A percentile compares a stretch with the other conserved stretches of the same genome.
Evolutionary conservation across 2,888 invertebrate genomes (phyloP).

Genomic region (Isoperla grammatica): DNA sequence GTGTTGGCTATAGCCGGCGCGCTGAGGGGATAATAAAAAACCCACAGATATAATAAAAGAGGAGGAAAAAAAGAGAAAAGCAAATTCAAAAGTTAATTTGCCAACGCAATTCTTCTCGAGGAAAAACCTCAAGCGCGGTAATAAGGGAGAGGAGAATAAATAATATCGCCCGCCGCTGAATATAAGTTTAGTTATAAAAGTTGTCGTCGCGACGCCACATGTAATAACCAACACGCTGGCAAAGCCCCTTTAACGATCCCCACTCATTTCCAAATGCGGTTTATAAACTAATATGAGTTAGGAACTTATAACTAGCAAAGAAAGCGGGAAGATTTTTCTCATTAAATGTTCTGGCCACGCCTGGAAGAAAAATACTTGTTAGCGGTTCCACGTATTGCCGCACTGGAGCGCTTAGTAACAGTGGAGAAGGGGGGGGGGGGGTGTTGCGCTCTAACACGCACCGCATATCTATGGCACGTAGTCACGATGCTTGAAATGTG

Average conservation of each 20-base stretch:
- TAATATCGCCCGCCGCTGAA: background rate
- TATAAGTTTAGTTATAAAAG: conserved; percentile 6
- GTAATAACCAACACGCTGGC: conserved; percentile 4
- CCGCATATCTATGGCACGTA: no score
- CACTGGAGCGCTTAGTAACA: background rate
- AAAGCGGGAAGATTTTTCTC: background rate
- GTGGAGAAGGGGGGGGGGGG: background rate
- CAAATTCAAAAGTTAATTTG: conserved; percentile 29
- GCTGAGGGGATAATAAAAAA: background rate
- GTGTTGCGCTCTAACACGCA: background rate
- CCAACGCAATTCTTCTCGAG: conserved; percentile 21
- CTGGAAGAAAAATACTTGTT: background rate
- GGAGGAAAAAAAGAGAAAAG: conserved; percentile 15
- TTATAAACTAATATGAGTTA: background rate
- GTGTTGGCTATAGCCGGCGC: background rate
- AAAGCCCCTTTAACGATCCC: background rate
- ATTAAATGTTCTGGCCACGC: no score
- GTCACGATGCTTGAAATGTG: no score
- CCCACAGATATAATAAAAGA: background rate
- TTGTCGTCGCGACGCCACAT: background rate
- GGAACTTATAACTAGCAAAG: background rate
- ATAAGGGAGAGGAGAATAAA: conserved; percentile 1
- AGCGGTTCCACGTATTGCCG: background rate
- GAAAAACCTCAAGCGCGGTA: background rate
- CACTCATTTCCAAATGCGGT: background rate